These are phyloP conservation scores for Macropodus opercularis DNA, from an alignment of 2,797 vertebrate species.

Conservation along the genomic window DNA sequence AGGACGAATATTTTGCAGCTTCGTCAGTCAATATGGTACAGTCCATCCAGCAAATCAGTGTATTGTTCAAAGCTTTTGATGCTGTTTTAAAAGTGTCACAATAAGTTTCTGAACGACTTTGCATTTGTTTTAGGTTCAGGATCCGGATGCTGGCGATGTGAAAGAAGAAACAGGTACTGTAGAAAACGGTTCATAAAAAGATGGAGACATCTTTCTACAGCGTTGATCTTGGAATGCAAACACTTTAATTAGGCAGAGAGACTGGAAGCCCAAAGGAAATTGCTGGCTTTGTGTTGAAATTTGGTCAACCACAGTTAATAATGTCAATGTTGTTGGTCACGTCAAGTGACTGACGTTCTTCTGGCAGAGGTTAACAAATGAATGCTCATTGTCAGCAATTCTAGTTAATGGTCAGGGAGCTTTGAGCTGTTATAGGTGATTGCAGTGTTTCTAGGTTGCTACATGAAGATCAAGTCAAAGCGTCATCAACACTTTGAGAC, in stretches of 20 bases:
- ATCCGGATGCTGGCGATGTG: slow-evolving; percentile 80
- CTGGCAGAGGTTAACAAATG: slow-evolving; percentile 50
- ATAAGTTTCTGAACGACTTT: not conserved
- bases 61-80: not conserved
- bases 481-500: slow-evolving; percentile 53
- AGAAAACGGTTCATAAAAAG: slow-evolving; percentile 58
- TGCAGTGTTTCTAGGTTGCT: slow-evolving; percentile 82
- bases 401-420: slow-evolving; percentile 55
- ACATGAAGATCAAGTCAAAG: slow-evolving; percentile 76
- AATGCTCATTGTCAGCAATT: slow-evolving; percentile 80
- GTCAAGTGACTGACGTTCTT: slow-evolving; percentile 1
- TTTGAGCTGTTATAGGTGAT: slow-evolving; percentile 74
- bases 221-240: slow-evolving; percentile 73
- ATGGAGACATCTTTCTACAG: slow-evolving; percentile 53
- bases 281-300: slow-evolving; percentile 86
- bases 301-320: slow-evolving; percentile 47
- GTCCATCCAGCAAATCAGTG: not conserved
- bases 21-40: slow-evolving; percentile 54
- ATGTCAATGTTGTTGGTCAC: not conserved
- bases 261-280: slow-evolving; percentile 95
- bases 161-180: slow-evolving; percentile 93
- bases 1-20: slow-evolving; percentile 44
- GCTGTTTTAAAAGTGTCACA: not conserved
- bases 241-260: slow-evolving; percentile 83
- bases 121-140: slow-evolving; percentile 53